Conservation (phyloP, 2,113 vertebrate species). For the Equus przewalskii region DNA sequence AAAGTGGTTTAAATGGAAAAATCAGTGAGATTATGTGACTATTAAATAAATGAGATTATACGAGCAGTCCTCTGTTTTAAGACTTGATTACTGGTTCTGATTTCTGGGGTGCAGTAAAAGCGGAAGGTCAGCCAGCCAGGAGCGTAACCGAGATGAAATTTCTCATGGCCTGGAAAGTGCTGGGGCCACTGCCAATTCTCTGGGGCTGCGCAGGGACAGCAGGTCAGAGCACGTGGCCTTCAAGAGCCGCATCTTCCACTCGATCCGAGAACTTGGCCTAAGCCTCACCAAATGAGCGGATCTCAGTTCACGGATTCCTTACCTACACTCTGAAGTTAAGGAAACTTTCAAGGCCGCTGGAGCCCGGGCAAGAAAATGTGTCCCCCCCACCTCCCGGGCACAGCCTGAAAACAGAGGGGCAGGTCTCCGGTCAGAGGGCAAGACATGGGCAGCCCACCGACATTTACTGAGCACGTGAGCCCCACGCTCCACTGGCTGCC, state of each 20-base stretch:
- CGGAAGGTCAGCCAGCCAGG: background rate
- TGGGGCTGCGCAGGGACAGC: background rate
- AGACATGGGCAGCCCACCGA: background rate
- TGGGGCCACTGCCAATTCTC: background rate
- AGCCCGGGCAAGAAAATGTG: background rate
- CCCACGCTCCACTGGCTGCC: background rate
- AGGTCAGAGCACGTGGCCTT: background rate
- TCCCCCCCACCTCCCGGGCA: no score
- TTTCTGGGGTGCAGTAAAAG: background rate
- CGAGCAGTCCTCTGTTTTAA: background rate
- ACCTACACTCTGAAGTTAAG: background rate
- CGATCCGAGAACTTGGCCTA: background rate
- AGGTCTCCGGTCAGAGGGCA: background rate
- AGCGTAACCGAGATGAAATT: background rate
- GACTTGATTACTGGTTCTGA: background rate
- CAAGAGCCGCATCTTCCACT: background rate
- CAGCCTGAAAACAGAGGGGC: background rate
- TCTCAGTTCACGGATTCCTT: background rate
- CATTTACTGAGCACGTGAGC: fast-evolving
- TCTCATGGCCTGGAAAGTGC: background rate
- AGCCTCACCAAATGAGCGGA: background rate
- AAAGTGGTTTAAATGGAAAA: background rate
- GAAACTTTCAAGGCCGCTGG: background rate
- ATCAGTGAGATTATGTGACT: fast-evolving
- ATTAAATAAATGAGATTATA: background rate